A percentile compares a stretch with the other conserved stretches of the same genome.
These are phyloP conservation scores for Drosophila bocqueti DNA, from an alignment of 1,140 invertebrate species.

Conservation along the genomic window DNA sequence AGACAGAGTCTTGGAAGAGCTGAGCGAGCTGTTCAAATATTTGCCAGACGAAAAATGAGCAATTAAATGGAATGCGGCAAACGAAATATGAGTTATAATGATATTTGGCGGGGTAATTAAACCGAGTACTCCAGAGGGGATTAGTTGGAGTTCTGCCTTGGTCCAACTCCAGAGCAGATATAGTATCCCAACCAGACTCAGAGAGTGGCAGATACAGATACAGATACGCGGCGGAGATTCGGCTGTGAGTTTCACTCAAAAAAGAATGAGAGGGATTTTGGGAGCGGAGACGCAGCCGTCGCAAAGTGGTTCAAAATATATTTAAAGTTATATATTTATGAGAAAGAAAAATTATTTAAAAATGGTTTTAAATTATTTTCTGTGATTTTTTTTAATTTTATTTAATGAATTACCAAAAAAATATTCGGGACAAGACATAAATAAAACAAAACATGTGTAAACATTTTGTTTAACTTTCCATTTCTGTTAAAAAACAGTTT, in stretches of 20 bases:
- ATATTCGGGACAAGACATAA: neutral
- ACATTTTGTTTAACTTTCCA: neutral
- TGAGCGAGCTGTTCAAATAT: conserved; percentile 23
- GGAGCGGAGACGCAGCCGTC: conserved; percentile 37
- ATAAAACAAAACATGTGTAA: neutral
- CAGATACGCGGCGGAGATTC: conserved; percentile 47
- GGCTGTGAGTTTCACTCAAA: conserved; percentile 63
- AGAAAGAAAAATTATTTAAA: neutral
- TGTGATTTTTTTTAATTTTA: too few species aligned
- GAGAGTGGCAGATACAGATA: conserved; percentile 23
- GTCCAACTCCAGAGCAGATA: conserved; percentile 16
- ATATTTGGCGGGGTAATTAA: conserved; percentile 7
- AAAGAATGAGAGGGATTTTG: conserved; percentile 8
- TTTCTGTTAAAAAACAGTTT: neutral
- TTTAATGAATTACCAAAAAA: neutral
- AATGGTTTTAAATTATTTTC: neutral
- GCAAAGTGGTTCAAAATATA: neutral
- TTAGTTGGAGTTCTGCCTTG: conserved; percentile 3
- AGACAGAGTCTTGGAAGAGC: conserved; percentile 1
- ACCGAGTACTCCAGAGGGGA: neutral
- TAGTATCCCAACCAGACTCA: conserved; percentile 24
- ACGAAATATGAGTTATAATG: conserved; percentile 10
- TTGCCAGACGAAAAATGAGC: conserved; percentile 22
- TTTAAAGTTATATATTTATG: neutral
- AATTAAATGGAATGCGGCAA: conserved; percentile 25